These are phyloP conservation scores for Crotalus helleri DNA, from an alignment of 2,113 vertebrate species.

Conservation along the genomic window DNA sequence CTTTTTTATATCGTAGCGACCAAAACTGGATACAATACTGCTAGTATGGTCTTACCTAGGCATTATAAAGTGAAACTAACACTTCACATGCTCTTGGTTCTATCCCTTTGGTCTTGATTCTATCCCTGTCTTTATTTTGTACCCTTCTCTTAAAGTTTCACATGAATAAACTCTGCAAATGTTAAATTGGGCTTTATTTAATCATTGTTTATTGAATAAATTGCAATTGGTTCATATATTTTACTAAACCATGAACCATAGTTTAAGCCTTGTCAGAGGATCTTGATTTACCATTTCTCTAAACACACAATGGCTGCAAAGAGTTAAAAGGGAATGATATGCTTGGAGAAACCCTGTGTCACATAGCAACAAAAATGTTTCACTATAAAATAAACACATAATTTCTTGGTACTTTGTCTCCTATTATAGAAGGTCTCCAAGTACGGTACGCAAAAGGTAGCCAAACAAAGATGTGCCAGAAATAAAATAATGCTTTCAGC, in stretches of 20 bases:
- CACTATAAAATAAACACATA: conserved; percentile 11
- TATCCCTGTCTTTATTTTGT: background rate
- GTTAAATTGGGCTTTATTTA: background rate
- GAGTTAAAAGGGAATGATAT: conserved; percentile 8
- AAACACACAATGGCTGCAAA: background rate
- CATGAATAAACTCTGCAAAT: background rate
- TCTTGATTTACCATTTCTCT: background rate
- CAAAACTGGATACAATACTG: background rate
- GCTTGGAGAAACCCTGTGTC: background rate
- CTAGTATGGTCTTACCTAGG: background rate
- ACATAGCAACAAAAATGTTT: conserved; percentile 44
- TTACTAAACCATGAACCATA: background rate
- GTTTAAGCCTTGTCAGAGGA: background rate
- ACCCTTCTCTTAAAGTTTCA: background rate
- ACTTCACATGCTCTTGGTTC: background rate
- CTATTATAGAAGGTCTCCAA: background rate
- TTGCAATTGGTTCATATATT: background rate
- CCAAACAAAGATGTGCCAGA: background rate
- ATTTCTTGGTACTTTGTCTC: background rate
- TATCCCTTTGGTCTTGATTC: background rate
- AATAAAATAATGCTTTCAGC: background rate
- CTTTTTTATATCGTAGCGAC: background rate
- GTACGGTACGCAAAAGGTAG: background rate
- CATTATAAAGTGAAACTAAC: background rate
- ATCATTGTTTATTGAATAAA: background rate